Percentiles rank a stretch among this genome's conserved stretches.
Evolutionary conservation across 2,113 vertebrate genomes (phyloP).

Genomic region (Clupea harengus): DNA sequence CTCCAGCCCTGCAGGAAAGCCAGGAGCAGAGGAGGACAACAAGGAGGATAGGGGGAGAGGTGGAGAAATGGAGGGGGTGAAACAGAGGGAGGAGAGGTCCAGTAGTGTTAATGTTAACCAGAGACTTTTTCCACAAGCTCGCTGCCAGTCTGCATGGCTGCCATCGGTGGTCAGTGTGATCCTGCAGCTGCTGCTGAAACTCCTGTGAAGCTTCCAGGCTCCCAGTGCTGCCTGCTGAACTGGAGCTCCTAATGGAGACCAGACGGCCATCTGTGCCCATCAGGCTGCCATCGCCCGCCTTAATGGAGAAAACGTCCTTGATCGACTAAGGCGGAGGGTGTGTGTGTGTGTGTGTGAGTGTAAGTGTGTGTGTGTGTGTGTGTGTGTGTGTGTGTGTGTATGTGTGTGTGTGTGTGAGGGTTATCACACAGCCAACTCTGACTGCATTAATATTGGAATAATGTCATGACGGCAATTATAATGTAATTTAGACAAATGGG

Average conservation of each 20-base stretch:
- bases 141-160: background rate
- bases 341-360: background rate
- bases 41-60: background rate
- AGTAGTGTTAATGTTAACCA: background rate
- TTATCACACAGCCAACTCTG: conserved; percentile 41
- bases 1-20: conserved; percentile 63
- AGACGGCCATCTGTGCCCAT: background rate
- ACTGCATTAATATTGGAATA: conserved; percentile 46
- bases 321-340: background rate
- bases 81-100: background rate
- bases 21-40: background rate
- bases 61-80: background rate
- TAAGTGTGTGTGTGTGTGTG: background rate
- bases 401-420: background rate
- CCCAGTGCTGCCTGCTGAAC: background rate
- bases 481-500: conserved; percentile 42
- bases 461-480: conserved; percentile 41
- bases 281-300: background rate
- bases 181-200: too few species aligned
- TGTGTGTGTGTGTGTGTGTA: conserved; percentile 5
- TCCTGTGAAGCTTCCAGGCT: too few species aligned
- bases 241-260: background rate
- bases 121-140: too few species aligned
- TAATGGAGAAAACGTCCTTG: conserved; percentile 45
- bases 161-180: conserved; percentile 8